Percentiles rank a stretch among this genome's conserved stretches.
Conservation (phyloP, 1,140 invertebrate species). For the Pygmarrhopalites habei region DNA sequence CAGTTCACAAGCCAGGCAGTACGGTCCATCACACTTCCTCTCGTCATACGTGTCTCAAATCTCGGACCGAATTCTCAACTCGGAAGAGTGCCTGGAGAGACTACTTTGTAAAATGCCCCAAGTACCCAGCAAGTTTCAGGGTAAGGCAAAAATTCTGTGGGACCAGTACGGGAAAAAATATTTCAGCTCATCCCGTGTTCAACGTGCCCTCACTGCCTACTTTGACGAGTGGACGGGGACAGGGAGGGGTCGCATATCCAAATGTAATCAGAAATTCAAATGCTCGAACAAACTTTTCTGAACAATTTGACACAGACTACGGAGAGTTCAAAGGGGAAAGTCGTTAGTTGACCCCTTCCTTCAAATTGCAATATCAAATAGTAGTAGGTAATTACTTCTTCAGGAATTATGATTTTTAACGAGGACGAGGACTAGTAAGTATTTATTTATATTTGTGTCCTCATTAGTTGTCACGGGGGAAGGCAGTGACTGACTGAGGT, state of each 20-base stretch:
- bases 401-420: no score
- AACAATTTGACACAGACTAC: no score
- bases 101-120: slow-evolving; percentile 37
- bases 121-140: slow-evolving; percentile 28
- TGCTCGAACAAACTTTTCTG: slow-evolving; percentile 37
- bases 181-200: slow-evolving; percentile 10
- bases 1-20: neutral
- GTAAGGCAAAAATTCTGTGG: slow-evolving; percentile 33
- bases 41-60: slow-evolving; percentile 18
- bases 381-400: no score
- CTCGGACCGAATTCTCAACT: slow-evolving; percentile 27
- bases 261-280: slow-evolving; percentile 37
- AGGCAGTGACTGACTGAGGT: no score
- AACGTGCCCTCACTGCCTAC: slow-evolving; percentile 31
- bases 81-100: slow-evolving; percentile 37
- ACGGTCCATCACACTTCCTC: slow-evolving; percentile 6
- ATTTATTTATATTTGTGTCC: no score
- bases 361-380: no score
- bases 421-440: no score
- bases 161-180: slow-evolving; percentile 26
- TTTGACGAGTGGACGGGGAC: slow-evolving; percentile 20
- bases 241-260: slow-evolving; percentile 24
- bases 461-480: no score
- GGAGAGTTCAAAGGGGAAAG: no score
- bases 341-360: no score